A percentile compares a stretch with the other conserved stretches of the same genome.
phyloP scores from a whole-genome alignment of 2,113 vertebrate species.

The Thymallus thymallus region DNA sequence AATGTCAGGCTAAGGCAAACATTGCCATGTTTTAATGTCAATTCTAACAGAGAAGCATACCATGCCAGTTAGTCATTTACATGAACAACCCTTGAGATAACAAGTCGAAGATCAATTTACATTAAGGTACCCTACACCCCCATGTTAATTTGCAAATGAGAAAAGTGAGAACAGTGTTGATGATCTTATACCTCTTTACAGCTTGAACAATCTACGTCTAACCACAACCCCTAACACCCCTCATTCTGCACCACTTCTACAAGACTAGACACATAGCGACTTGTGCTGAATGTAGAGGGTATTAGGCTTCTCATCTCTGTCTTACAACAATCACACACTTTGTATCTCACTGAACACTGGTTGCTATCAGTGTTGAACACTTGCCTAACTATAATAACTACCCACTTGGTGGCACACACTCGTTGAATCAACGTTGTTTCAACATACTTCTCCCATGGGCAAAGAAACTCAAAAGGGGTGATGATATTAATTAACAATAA shows the following conservation, averaged over 20 bases:
- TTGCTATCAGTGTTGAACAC: too few relatives aligned
- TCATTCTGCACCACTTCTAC: neutral
- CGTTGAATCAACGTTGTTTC: too few relatives aligned
- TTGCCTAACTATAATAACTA: neutral
- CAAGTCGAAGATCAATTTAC: neutral
- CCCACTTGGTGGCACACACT: too few relatives aligned
- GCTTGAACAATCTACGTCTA: conserved; percentile 31
- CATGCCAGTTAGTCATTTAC: neutral
- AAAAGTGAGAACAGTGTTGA: neutral
- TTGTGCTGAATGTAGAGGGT: neutral
- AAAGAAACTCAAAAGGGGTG: too few relatives aligned
- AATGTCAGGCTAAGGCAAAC: neutral
- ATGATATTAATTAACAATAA: too few relatives aligned
- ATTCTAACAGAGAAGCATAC: neutral
- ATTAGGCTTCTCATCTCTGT: neutral
- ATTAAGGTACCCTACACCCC: neutral
- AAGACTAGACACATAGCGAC: neutral
- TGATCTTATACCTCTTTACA: neutral
- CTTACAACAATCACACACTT: neutral
- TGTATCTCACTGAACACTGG: too few relatives aligned
- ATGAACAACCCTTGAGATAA: neutral
- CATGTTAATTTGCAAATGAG: neutral
- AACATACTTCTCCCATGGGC: too few relatives aligned
- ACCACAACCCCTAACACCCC: conserved; percentile 40
- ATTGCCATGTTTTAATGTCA: neutral